Evolutionary conservation across 2,797 vertebrate species (phyloP), one percentile per base, ranked within the genome.

Genomic region (Sebastes cheni): DNA sequence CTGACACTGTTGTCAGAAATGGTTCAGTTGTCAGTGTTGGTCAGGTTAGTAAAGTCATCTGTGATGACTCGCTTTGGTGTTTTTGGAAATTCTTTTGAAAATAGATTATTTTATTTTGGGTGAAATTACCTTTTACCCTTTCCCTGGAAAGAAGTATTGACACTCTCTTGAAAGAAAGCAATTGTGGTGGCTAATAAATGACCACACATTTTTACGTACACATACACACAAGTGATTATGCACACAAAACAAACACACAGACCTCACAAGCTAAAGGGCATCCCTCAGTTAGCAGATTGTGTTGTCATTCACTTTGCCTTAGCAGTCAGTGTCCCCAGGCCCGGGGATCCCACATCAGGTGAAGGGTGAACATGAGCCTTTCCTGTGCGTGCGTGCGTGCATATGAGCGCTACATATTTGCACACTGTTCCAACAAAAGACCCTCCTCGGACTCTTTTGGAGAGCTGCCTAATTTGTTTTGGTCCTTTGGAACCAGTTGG

Each of bases 401-500:
- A 8, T 32, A 27, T 29, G 29, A 29, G 29, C 29, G 29, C 29
- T 34, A 14, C 59, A 67, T 71, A 65, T 58, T 67, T 84, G 67
- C 61, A 75, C 64, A 55, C 76, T 55, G 46, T 87, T 79, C 82
- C 86, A 89, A 91, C 88, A 89, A 92, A 90, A 86, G 81, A 90
- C 88, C 79, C 91, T 95, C 90, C 87, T 92, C 60, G 85, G 89
- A 85, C 91, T 84, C 83, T 89, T 79, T 92, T 93, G 91, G 92
- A 92, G 91, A 80, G 90, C 91, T 90, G 90, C 94, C 94, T 94
- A 94, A 95, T 95, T 96, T 94, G 91, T 94, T 93, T 96, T 91
- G 89, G 85, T 90, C 91, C 91, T 91, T 67, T 91, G 86, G 87
- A 90, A 86, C 90, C 92, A 84, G 79, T 93, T 72, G 81, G 83